Base-by-base conservation (phyloP, 2,797 vertebrate species). In the Ciconia nigra region DNA sequence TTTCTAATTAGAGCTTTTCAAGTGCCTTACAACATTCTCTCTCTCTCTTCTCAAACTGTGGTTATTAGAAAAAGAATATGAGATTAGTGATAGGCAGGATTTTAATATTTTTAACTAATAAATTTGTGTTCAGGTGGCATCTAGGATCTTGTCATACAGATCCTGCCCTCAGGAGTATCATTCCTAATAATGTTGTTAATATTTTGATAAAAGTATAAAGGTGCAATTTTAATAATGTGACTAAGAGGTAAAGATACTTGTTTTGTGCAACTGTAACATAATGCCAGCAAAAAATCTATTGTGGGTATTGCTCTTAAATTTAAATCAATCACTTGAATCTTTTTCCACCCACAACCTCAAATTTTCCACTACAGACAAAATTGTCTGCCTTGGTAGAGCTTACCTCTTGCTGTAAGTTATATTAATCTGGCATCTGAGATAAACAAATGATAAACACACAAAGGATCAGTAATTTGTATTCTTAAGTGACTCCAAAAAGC, bases 1-100 rank as follows among this genome's bases (percentile, higher is more conserved):
- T 97, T 96, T 98, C 94, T 95, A 96, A 96, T 79, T 78, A 65
- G 47, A 95, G 85, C 95, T 96, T 97, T 96, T 70, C 88, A 87
- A 91, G 90, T 92, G 93, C 57, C 58, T 91, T 95, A 85, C 69
- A 82, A 11, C 69, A 55, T 96, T 86, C 61, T 57, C 20, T 72
- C 20, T 72, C 22, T 44, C 22, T 74, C 13, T 47, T 62, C 35
- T 70, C 5, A 73, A 92, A 62, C 61, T 58, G 10, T 77, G 12
- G 7, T 93, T 92, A 55, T 54, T 92, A 89, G 92, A 81, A 65
- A 57, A 46, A 41, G 77, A 62, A 33, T 66, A 54, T 39, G 12
- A 82, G 37, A 35, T 55, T 13, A 73, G 11, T 51, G 59, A 52
- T 62, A 80, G 26, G 57, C 3, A 8, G 42, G 19, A 41, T 46